Conservation (phyloP, 1,140 invertebrate species). For the Lanistes nyassanus region DNA sequence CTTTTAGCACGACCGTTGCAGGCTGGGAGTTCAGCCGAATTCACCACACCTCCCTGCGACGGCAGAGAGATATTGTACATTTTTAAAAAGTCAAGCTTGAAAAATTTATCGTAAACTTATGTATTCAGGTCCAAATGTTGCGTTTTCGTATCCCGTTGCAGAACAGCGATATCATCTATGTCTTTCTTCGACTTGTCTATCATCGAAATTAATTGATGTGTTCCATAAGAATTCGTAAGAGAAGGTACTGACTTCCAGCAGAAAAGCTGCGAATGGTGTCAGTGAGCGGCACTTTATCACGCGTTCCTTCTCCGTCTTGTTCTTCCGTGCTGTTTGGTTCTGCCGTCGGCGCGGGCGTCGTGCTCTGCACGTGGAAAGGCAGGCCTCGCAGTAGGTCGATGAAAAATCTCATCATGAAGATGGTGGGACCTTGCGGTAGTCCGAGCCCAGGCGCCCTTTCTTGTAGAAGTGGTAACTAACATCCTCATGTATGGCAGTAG, state of each 20-base stretch:
- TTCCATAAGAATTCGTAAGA: background rate
- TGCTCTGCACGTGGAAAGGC: background rate
- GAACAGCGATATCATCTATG: too few species aligned
- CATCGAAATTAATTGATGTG: background rate
- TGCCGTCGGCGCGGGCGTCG: background rate
- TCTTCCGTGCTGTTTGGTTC: conserved; percentile 2
- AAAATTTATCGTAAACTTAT: too few species aligned
- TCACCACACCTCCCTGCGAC: too few species aligned
- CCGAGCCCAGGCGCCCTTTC: conserved; percentile 16
- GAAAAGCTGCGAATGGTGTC: conserved; percentile 46
- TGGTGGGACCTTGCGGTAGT: conserved; percentile 30
- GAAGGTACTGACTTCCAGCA: conserved; percentile 37
- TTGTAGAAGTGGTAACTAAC: conserved; percentile 18
- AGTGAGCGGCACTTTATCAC: conserved; percentile 13
- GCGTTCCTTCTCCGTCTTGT: background rate
- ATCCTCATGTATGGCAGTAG: conserved; percentile 1
- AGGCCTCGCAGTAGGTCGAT: conserved; percentile 32
- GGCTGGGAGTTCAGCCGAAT: too few species aligned
- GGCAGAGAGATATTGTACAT: background rate
- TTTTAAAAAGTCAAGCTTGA: background rate
- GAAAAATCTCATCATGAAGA: conserved; percentile 45
- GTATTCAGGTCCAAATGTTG: too few species aligned
- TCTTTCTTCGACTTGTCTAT: background rate
- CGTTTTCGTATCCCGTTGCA: too few species aligned
- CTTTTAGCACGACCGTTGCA: too few species aligned